Base-by-base conservation (phyloP, 2,113 vertebrate genomes). In the Cinclus cinclus region DNA sequence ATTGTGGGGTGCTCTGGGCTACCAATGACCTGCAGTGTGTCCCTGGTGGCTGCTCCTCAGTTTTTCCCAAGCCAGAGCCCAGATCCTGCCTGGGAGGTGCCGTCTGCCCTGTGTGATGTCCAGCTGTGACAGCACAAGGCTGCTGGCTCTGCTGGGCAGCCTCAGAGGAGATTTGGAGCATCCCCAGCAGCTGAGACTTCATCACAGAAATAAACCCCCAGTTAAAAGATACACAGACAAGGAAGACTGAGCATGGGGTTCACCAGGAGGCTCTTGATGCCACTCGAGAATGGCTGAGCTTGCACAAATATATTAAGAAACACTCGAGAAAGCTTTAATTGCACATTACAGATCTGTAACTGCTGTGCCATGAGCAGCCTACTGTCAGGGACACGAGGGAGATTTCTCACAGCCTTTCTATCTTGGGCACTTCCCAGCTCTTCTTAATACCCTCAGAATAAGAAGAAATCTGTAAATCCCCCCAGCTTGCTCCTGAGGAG, bases 11-110 rank as follows among this genome's bases (percentile, higher is more conserved):
- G 27, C 58, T 16, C 37, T 31, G 30, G 3, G 1, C 28, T 16
- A 15, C 11, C 27, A 1, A 1, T 1, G 22, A 18, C 11, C 30
- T 20, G 58, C 13, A 20, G 28, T 0, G 0, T 15, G 25, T 33
- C 69, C 49, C 68, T 44, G 30, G 8, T 1, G 5, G 10, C 42
- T 79, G 50, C 24, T 47, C 33, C 41, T 42, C 46, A 3, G 3
- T 6, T 33, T 35, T 39, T 35, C 46, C 81, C 73, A 14, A 0
- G 3, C 44, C 7, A 41, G 30, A 49, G 20, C 47, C 78, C 82
- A 65, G 5, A 58, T 18, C 60, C 65, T n/a, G 24, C 28, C 23
- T 11, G 58, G 22, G 63, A 68, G 1, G 1, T 19, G 21, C 10
- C 28, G 15, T 12, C 18, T 20, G 41, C 7, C 7, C 59, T 1